Evolutionary conservation across 1,140 invertebrate genomes (phyloP).

Genomic region (Megalopta genalis): DNA sequence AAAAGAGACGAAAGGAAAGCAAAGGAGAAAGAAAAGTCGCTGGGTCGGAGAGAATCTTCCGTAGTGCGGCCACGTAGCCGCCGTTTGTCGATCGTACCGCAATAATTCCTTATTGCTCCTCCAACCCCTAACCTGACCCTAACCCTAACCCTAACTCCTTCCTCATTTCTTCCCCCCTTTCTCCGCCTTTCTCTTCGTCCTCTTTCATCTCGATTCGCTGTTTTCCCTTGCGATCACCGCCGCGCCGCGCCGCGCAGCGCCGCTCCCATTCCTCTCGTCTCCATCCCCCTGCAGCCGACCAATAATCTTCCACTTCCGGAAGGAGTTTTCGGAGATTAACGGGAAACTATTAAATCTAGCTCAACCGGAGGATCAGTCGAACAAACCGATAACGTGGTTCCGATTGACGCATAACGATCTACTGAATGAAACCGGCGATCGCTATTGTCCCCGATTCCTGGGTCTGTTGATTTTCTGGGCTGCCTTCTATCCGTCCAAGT

Average conservation of each 20-base stretch:
- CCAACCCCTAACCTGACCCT: slow-evolving; percentile 71
- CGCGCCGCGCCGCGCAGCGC: too few relatives aligned
- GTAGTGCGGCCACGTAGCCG: slow-evolving; percentile 79
- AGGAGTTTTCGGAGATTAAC: slow-evolving; percentile 60
- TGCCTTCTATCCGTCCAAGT: background rate
- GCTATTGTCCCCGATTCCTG: background rate
- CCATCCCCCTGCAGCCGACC: background rate
- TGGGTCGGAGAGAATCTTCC: slow-evolving; percentile 64
- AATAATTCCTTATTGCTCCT: slow-evolving; percentile 81
- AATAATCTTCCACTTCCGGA: slow-evolving; percentile 54
- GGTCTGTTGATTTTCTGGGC: background rate
- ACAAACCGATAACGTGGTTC: slow-evolving; percentile 52
- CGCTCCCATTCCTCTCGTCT: background rate
- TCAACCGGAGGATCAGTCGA: slow-evolving; percentile 48
- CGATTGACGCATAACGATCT: slow-evolving; percentile 29
- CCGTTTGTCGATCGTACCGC: slow-evolving; percentile 80
- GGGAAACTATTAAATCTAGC: slow-evolving; percentile 63
- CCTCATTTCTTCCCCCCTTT: slow-evolving; percentile 45
- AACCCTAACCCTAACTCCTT: slow-evolving; percentile 64
- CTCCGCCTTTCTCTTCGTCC: slow-evolving; percentile 33
- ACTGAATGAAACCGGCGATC: slow-evolving; percentile 16
- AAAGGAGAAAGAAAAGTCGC: slow-evolving; percentile 50
- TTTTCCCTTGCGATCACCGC: background rate
- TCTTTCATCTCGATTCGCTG: slow-evolving; percentile 12
- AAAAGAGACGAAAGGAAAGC: slow-evolving; percentile 37